These are phyloP conservation scores for Beris chalybata DNA, from an alignment of 2,888 invertebrate genomes.

Conservation along the genomic window DNA sequence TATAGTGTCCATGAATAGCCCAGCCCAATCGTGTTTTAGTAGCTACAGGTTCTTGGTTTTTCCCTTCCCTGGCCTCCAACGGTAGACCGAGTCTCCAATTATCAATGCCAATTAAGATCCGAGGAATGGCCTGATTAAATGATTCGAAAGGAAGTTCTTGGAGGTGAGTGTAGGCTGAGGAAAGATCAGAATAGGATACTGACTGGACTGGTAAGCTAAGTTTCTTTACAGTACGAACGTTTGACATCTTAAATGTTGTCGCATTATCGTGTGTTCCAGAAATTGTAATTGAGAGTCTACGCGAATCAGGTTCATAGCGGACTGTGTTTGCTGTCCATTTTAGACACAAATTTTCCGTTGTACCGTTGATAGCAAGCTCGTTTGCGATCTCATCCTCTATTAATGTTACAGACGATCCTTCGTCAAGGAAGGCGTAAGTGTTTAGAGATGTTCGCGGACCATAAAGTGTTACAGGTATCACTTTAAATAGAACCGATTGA, in stretches of 20 bases:
- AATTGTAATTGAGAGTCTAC: constrained; percentile 17
- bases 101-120: neutral
- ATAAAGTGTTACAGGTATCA: constrained; percentile 31
- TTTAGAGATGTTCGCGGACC: constrained; percentile 15
- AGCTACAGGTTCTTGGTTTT: neutral
- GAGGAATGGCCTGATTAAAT: neutral
- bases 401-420: constrained; percentile 37
- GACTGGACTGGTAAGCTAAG: neutral
- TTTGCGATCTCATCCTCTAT: constrained; percentile 33
- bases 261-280: constrained; percentile 2
- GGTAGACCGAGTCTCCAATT: neutral
- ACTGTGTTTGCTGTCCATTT: constrained; percentile 37
- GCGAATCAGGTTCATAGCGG: constrained; percentile 21
- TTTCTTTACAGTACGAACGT: neutral
- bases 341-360: constrained; percentile 33
- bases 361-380: constrained; percentile 34
- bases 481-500: constrained; percentile 16
- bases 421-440: constrained; percentile 33
- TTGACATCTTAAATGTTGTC: neutral
- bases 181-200: neutral
- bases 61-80: neutral
- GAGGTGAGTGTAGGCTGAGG: neutral
- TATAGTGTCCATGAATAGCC: constrained; percentile 1
- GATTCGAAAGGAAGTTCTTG: neutral
- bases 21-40: constrained; percentile 4